These are phyloP conservation scores for Lanistes nyassanus DNA, from an alignment of 1,140 invertebrate species.

Conservation along the genomic window DNA sequence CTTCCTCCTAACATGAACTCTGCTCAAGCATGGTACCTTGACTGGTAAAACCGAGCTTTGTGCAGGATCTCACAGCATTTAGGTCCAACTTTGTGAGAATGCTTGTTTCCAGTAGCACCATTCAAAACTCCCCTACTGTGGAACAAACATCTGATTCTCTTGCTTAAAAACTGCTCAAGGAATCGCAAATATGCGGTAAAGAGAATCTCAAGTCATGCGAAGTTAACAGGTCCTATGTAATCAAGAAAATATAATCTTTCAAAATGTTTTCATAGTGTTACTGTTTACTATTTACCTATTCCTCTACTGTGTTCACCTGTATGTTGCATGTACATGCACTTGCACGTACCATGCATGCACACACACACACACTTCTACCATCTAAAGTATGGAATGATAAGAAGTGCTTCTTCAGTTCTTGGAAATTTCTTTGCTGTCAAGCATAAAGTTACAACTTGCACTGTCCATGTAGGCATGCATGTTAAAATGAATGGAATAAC, in stretches of 20 bases:
- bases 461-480: neutral
- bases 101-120: no score
- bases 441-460: neutral
- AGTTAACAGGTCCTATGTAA: neutral
- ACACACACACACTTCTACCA: constrained; percentile 1
- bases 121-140: neutral
- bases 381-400: neutral
- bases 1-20: no score
- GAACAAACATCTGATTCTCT: neutral
- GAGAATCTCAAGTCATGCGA: neutral
- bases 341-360: neutral
- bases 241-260: neutral
- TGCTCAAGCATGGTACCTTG: no score
- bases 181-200: neutral
- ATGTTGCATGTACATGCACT: neutral
- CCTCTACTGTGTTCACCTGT: neutral
- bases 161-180: no score
- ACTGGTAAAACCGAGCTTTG: no score
- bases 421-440: neutral
- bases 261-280: neutral
- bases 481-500: neutral
- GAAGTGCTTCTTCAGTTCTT: neutral
- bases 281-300: neutral
- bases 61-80: no score
- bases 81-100: no score